Evolutionary conservation across 2,113 vertebrate species (phyloP).

Genomic region (Silurus asotus): DNA sequence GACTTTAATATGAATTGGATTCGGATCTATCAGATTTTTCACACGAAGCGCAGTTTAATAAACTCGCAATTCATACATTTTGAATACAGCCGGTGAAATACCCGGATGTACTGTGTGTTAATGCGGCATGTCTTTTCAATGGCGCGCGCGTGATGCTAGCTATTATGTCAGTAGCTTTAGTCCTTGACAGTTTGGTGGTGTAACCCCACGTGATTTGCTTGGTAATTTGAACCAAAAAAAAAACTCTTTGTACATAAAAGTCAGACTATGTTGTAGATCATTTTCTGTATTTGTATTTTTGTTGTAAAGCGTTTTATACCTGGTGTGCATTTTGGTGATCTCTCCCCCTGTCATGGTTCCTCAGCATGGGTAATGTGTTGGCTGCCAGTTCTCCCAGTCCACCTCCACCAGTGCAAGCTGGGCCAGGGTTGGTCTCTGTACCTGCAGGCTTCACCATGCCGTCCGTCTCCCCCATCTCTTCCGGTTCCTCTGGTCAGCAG

Average conservation of each 20-base stretch:
- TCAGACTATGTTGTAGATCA: not conserved
- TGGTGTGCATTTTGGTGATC: not conserved
- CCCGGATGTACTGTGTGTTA: not conserved
- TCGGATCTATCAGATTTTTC: not conserved
- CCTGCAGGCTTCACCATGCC: conserved; percentile 78
- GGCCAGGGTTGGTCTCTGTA: conserved; percentile 64
- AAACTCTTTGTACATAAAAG: not conserved
- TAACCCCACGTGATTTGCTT: not conserved
- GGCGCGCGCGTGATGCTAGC: not conserved
- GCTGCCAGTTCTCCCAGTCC: conserved; percentile 77
- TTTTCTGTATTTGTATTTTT: too few relatives aligned
- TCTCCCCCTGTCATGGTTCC: not conserved
- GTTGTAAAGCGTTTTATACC: not conserved
- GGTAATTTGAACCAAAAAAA: too few relatives aligned
- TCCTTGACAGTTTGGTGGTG: not conserved
- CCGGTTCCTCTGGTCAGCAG: conserved; percentile 47
- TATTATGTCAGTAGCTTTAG: not conserved
- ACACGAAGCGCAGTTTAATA: not conserved
- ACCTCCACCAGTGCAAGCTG: conserved; percentile 45
- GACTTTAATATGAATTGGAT: conserved; percentile 10
- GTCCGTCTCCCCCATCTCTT: conserved; percentile 60
- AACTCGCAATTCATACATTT: not conserved
- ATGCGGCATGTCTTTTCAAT: not conserved
- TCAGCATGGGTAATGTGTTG: conserved; percentile 79
- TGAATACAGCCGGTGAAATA: not conserved